Conservation (phyloP, 2,888 invertebrate genomes). For the Oligia fasciuncula region DNA sequence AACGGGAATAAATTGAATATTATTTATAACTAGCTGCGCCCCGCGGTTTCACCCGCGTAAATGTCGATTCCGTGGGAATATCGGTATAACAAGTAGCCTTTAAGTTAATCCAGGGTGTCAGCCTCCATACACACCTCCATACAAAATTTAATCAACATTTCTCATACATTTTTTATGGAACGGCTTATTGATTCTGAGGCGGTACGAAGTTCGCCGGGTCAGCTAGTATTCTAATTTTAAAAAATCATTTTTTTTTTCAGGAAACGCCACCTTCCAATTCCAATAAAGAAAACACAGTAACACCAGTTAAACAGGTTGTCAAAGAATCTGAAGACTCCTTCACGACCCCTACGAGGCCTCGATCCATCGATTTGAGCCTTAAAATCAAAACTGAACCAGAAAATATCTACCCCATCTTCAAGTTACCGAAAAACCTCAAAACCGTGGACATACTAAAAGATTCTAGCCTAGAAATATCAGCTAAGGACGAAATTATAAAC, state of each 20-base stretch:
- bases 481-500: constrained; percentile 73
- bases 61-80: no score
- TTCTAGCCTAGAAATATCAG: constrained; percentile 80
- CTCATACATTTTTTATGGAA: no score
- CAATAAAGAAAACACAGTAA: constrained; percentile 5
- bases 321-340: background rate
- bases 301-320: background rate
- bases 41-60: no score
- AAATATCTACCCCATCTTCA: constrained; percentile 62
- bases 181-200: no score
- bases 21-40: no score
- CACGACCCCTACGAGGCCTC: constrained; percentile 18
- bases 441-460: constrained; percentile 75
- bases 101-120: no score
- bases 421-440: constrained; percentile 75
- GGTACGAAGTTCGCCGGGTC: no score
- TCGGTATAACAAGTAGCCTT: no score
- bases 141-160: no score
- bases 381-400: constrained; percentile 46
- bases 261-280: constrained; percentile 11
- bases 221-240: background rate
- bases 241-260: constrained; percentile 10
- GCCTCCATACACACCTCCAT: no score
- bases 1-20: no score
- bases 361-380: fast-evolving